Base-by-base conservation (phyloP, 2,113 vertebrate genomes). In the Lophochroa leadbeateri region DNA sequence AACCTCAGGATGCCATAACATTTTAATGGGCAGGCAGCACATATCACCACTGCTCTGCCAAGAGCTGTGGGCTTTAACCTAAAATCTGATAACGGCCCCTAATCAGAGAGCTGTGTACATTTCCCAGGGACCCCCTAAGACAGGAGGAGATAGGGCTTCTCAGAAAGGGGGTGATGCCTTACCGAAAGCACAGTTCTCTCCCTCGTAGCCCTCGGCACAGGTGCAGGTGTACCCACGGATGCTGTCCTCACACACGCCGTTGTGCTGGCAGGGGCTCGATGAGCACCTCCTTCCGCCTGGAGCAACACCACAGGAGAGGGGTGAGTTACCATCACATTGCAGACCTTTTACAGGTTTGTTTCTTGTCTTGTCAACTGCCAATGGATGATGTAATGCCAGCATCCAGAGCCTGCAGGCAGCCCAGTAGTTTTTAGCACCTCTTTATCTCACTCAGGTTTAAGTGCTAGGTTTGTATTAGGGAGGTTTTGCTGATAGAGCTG, bases 211-310 rank as follows among this genome's bases (percentile, higher is more conserved):
- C 3, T 97, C 50, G 0, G 67, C 4, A 53, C 99, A 99, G 50
- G 72, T 90, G 90, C 99, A 99, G 61, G 57, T 90, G 85, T 99
- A 99, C 12, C 98, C 95, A 0, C 98, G 98, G 43, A 98, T 97
- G 46, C 8, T 95, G 94, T 99, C 97, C 6, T 95, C 96, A 35
- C 99, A 99, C 8, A 90, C 94, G 0, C 98, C 98, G 0, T 98
- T 98, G 60, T 99, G 96, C 60, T 98, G 98, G 90, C 99, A 99
- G 15, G 99, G 99, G 92, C 94, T 98, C 1, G 98, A 97, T 2
- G 71, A 21, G 19, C 99, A 99, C 28, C 98, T 98, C 70, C 97
- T 88, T 31, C 98, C 98, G 2, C 92, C 99, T 99, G 94, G 3
- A 24, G 39, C 49, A 70, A 82, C 4, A 35, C 31, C 50, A 1